A percentile compares a stretch with the other conserved stretches of the same genome.
Conservation (phyloP, 1,140 invertebrate species). For the Paracyclopina nana region DNA sequence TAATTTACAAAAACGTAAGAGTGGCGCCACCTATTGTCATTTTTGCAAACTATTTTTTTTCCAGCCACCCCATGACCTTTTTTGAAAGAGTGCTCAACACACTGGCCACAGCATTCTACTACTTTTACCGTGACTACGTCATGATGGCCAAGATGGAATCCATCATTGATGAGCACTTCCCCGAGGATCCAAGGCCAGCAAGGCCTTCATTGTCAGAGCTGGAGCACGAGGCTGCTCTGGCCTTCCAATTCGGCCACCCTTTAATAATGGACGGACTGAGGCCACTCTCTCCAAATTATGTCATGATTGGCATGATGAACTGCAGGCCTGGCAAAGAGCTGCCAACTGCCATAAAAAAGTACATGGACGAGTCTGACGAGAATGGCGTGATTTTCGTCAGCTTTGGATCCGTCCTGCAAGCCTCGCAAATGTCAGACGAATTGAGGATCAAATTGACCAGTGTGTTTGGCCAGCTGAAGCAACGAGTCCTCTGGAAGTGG, state of each 20-base stretch:
- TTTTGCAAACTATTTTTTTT: no score
- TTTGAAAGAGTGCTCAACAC: neutral
- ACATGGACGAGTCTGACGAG: slow-evolving; percentile 5
- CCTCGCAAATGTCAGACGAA: slow-evolving; percentile 9
- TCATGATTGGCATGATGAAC: slow-evolving; percentile 12
- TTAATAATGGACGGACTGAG: slow-evolving; percentile 4
- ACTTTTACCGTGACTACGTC: no score
- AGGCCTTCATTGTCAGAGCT: neutral
- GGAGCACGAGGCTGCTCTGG: neutral
- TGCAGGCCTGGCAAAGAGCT: neutral
- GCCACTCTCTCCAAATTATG: neutral
- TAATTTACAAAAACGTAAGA: no score
- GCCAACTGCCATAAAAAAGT: neutral
- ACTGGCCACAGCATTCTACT: neutral
- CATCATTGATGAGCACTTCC: no score
- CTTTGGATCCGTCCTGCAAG: slow-evolving; percentile 7
- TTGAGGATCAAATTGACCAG: slow-evolving; percentile 14
- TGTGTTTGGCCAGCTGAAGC: slow-evolving; percentile 19
- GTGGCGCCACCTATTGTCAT: no score
- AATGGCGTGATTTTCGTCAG: slow-evolving; percentile 9
- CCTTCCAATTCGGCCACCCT: slow-evolving; percentile 8
- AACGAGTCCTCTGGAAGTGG: slow-evolving; percentile 21
- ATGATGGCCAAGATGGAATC: no score
- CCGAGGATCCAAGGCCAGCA: no score
- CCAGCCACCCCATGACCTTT: neutral